phyloP scores from a whole-genome alignment of 2,888 invertebrate species.

The Rhagium mordax region DNA sequence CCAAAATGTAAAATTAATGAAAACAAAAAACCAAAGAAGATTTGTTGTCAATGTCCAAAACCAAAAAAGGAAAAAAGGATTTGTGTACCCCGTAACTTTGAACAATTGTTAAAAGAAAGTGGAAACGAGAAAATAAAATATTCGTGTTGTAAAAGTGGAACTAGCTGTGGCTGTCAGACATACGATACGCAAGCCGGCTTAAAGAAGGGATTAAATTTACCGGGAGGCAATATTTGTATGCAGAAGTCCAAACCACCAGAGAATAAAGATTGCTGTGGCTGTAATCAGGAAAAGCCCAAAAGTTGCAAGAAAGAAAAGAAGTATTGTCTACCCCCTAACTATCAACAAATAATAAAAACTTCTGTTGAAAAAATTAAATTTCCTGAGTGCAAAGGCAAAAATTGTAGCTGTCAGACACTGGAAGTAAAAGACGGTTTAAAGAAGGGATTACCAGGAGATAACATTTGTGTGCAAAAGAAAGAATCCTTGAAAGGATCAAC shows the following conservation, averaged over 20 bases:
- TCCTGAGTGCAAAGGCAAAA: conserved; percentile 22
- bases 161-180: conserved; percentile 40
- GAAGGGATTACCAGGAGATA: conserved; percentile 31
- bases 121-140: conserved; percentile 7
- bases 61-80: background rate
- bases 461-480: conserved; percentile 18
- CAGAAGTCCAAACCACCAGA: background rate
- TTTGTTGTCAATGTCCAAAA: background rate
- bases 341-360: conserved; percentile 33
- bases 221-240: conserved; percentile 30
- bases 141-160: conserved; percentile 20
- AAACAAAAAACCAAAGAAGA: no score
- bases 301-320: background rate
- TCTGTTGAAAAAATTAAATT: background rate
- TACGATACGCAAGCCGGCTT: conserved; percentile 34
- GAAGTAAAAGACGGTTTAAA: conserved; percentile 32
- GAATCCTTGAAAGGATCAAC: background rate
- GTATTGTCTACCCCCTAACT: conserved; percentile 39
- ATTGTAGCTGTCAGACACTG: conserved; percentile 39
- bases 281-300: background rate
- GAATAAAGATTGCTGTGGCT: background rate
- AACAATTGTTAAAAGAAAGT: conserved; percentile 22
- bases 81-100: conserved; percentile 43
- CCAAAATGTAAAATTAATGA: background rate
- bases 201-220: conserved; percentile 33